Evolutionary conservation across 1,140 invertebrate genomes (phyloP).

Genomic region (Meteorus sp.): DNA sequence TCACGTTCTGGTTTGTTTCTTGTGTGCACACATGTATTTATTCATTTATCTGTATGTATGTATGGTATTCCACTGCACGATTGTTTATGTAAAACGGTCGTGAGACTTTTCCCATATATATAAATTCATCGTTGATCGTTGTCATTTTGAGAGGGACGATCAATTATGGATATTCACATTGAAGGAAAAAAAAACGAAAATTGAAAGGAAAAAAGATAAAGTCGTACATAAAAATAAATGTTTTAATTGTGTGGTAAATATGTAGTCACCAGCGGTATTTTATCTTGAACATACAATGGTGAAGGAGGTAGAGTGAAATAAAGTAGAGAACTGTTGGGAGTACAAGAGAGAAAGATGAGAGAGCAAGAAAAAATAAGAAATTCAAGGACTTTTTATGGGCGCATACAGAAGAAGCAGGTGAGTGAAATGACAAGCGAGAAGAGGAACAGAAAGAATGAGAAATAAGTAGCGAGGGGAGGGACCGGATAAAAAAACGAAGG

Average conservation of each 20-base stretch:
- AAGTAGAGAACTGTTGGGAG: not conserved
- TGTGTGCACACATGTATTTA: too few relatives aligned
- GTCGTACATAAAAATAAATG: not conserved
- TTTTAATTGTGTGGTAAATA: constrained; percentile 6
- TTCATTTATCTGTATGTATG: too few relatives aligned
- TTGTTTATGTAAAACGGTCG: too few relatives aligned
- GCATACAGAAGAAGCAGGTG: constrained; percentile 19
- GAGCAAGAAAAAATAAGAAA: not conserved
- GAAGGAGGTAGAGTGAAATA: too few relatives aligned
- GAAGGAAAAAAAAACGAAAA: too few relatives aligned
- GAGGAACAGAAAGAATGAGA: constrained; percentile 5
- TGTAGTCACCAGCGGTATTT: not conserved
- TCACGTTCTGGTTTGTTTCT: too few relatives aligned
- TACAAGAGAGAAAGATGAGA: constrained; percentile 8
- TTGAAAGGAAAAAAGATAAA: not conserved
- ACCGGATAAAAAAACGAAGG: constrained; percentile 6
- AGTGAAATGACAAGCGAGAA: constrained; percentile 24
- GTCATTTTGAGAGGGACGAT: too few relatives aligned
- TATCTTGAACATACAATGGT: not conserved
- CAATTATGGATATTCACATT: too few relatives aligned
- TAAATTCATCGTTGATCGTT: too few relatives aligned
- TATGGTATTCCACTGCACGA: too few relatives aligned
- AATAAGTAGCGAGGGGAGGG: constrained; percentile 3
- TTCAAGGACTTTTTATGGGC: constrained; percentile 3
- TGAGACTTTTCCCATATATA: too few relatives aligned